Percentiles rank a stretch among this genome's conserved stretches.
phyloP scores from a whole-genome alignment of 2,888 invertebrate species.

The Ochropleura plecta region DNA sequence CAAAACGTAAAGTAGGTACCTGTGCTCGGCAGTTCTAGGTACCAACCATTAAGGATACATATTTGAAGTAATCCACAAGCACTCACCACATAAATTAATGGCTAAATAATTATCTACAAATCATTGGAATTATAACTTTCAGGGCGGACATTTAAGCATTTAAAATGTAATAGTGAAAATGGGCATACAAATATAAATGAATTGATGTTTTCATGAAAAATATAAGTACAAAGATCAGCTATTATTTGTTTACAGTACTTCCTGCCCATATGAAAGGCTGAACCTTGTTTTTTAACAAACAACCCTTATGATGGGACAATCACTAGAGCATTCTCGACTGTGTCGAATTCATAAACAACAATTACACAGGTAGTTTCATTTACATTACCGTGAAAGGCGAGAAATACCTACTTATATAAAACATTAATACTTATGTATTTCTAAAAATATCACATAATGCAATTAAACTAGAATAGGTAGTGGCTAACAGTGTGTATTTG shows the following conservation, averaged over 20 bases:
- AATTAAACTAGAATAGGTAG: not conserved
- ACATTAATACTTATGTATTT: not conserved
- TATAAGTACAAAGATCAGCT: not conserved
- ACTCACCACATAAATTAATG: not conserved
- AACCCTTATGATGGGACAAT: not conserved
- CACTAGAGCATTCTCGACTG: not conserved
- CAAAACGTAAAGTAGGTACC: not conserved
- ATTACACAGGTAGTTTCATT: not conserved
- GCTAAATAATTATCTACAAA: not conserved
- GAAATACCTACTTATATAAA: not conserved
- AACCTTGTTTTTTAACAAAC: not conserved
- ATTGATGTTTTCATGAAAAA: not conserved
- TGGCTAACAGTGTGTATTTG: not conserved
- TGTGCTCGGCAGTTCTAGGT: not conserved
- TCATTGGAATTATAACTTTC: not conserved
- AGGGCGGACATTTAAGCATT: not conserved
- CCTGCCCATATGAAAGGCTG: not conserved
- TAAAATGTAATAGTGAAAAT: not conserved
- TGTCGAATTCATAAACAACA: not conserved
- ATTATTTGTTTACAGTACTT: not conserved
- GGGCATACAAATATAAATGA: not conserved
- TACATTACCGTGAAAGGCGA: not conserved
- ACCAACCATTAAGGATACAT: not conserved
- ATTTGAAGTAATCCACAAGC: not conserved
- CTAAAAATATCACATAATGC: conserved; percentile 5